These are phyloP conservation scores for Phyto melanocephala DNA, from an alignment of 2,888 invertebrate genomes.

Conservation along the genomic window DNA sequence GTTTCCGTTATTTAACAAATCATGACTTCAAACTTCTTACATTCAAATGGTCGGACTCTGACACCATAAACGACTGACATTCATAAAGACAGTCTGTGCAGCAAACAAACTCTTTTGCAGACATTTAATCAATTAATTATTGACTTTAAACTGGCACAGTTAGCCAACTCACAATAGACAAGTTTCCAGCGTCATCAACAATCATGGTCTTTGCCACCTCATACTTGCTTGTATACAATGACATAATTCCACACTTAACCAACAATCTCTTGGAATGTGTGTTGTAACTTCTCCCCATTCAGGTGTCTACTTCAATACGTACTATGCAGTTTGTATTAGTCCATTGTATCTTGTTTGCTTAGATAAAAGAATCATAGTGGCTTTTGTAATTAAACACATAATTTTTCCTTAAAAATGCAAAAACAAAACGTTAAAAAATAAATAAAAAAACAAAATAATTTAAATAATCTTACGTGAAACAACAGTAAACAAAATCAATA, in stretches of 20 bases:
- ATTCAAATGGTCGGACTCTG: not conserved
- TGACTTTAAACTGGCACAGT: slow-evolving; percentile 25
- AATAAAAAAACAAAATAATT: not conserved
- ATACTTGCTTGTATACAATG: slow-evolving; percentile 3
- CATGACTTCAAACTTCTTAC: not conserved
- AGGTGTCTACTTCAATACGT: not conserved
- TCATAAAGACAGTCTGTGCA: too few species aligned
- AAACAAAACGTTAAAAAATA: not conserved
- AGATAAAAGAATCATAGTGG: slow-evolving; percentile 21
- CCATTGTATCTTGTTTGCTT: slow-evolving; percentile 24
- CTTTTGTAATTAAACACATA: slow-evolving; percentile 13
- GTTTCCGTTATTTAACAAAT: slow-evolving; percentile 1
- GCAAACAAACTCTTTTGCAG: not conserved
- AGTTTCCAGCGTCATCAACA: slow-evolving; percentile 26
- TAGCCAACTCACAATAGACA: not conserved
- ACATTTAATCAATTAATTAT: slow-evolving; percentile 46
- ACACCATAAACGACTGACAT: not conserved
- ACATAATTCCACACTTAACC: slow-evolving; percentile 31
- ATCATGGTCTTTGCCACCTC: slow-evolving; percentile 33
- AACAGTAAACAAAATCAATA: not conserved
- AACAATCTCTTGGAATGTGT: slow-evolving; percentile 15
- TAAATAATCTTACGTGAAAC: not conserved
- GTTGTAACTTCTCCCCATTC: slow-evolving; percentile 23
- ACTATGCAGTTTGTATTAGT: not conserved
- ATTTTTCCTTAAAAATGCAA: not conserved